phyloP scores from a whole-genome alignment of 2,888 invertebrate species.

The Pardosa pseudoannulata region DNA sequence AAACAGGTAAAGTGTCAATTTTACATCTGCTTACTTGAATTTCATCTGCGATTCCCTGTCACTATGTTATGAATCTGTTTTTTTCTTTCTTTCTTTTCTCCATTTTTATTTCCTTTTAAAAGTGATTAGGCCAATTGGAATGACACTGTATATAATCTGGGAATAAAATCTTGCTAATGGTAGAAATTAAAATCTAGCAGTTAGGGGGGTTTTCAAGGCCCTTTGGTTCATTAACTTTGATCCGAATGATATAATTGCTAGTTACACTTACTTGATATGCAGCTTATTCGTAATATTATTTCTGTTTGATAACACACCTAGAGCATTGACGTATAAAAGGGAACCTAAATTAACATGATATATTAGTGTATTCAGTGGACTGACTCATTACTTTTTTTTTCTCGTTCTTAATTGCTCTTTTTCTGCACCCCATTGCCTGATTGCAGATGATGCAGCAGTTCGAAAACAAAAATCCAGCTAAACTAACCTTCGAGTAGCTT shows the following conservation, averaged over 20 bases:
- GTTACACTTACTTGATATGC: constrained; percentile 10
- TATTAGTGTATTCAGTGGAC: too few species aligned
- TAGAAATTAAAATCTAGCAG: constrained; percentile 39
- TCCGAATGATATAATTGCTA: constrained; percentile 42
- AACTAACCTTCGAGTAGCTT: too few species aligned
- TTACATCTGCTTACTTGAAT: background rate
- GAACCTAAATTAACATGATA: background rate
- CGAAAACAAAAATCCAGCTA: too few species aligned
- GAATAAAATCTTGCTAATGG: constrained; percentile 24
- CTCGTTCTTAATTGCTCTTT: too few species aligned
- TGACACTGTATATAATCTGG: background rate
- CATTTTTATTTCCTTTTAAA: too few species aligned
- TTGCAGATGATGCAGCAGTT: too few species aligned
- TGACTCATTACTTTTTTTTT: too few species aligned
- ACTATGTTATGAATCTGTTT: background rate
- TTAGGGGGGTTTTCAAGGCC: constrained; percentile 38
- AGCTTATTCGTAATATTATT: background rate
- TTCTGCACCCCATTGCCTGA: too few species aligned
- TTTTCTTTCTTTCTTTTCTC: too few species aligned
- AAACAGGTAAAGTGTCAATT: background rate
- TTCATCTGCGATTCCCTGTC: background rate
- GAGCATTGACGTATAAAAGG: background rate
- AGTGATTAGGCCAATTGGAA: background rate
- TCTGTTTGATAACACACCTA: background rate
- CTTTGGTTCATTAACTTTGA: constrained; percentile 34